Conservation (phyloP, 1,140 invertebrate species). For the Megalopta genalis region DNA sequence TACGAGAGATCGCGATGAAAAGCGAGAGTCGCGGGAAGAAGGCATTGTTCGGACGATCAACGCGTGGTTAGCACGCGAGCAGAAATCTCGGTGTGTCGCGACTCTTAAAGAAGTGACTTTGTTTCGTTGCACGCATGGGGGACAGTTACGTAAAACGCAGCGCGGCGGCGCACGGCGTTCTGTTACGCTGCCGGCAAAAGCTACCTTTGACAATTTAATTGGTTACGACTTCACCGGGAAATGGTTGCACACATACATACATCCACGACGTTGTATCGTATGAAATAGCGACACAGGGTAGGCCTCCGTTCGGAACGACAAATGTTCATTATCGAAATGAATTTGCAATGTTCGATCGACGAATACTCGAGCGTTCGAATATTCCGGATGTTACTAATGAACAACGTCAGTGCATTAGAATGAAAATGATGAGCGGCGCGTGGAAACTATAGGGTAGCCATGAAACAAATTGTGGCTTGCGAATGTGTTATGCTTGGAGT, state of each 20-base stretch:
- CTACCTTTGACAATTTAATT: constrained; percentile 42
- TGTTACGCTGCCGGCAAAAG: constrained; percentile 14
- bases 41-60: constrained; percentile 26
- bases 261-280: neutral
- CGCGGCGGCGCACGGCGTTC: neutral
- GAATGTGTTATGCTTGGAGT: no score
- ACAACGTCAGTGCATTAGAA: no score
- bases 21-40: constrained; percentile 23
- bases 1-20: constrained; percentile 15
- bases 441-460: no score
- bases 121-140: neutral
- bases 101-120: constrained; percentile 21
- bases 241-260: neutral
- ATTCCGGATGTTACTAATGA: no score
- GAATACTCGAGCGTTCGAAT: no score
- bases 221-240: constrained; percentile 20
- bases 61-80: constrained; percentile 30
- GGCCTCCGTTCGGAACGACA: no score
- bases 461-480: no score
- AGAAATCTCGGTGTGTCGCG: constrained; percentile 21
- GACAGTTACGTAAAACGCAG: constrained; percentile 27
- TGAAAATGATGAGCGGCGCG: no score
- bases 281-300: neutral
- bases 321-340: neutral
- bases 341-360: no score